Conservation (phyloP, 1,140 invertebrate species). For the Oryctes rhinoceros region DNA sequence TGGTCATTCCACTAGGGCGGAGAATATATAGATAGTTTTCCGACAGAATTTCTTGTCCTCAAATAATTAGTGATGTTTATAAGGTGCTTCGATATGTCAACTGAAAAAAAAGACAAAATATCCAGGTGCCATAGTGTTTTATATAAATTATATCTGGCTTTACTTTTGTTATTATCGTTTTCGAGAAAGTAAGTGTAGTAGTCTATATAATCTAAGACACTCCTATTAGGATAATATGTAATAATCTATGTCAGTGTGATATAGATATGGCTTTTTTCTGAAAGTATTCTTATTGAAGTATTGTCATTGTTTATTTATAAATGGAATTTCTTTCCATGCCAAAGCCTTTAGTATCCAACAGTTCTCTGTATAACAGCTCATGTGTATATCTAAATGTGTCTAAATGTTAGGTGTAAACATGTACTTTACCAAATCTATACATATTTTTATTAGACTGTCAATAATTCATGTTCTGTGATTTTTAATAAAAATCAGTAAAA, state of each 20-base stretch:
- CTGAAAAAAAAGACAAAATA: background rate
- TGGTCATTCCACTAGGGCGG: background rate
- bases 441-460: conserved; percentile 36
- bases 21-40: background rate
- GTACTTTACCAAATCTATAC: conserved; percentile 13
- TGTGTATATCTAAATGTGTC: background rate
- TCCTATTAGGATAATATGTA: background rate
- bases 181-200: background rate
- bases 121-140: conserved; percentile 7
- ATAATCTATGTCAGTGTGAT: background rate
- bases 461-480: conserved; percentile 28
- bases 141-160: background rate
- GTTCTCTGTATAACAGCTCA: background rate
- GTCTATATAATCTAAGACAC: background rate
- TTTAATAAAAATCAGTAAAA: conserved; percentile 25
- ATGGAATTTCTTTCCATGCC: conserved; percentile 19
- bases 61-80: background rate
- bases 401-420: background rate
- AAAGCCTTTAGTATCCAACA: conserved; percentile 2
- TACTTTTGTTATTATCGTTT: background rate
- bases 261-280: background rate
- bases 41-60: background rate
- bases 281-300: conserved; percentile 6
- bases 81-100: conserved; percentile 15
- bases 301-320: conserved; percentile 11